Base-by-base conservation (phyloP, 2,888 invertebrate species). In the Hydriomena furcata region DNA sequence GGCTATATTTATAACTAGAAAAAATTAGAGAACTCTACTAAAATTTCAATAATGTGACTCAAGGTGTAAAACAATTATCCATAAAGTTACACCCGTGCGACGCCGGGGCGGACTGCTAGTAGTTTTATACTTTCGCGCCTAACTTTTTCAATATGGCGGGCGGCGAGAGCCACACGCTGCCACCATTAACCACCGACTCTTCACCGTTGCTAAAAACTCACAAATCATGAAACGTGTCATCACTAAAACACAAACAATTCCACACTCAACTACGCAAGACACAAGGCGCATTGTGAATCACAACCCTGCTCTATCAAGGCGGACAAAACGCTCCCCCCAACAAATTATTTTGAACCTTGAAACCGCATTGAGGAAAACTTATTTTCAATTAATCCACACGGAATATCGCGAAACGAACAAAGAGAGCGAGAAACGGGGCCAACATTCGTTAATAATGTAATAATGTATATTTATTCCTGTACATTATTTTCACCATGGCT, bases 371-470 rank as follows among this genome's bases (percentile, higher is more conserved):
- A 65, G 76, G 79, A 87, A 82, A 83, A 83, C 75, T 74, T 79
- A 81, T 80, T 85, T 87, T 88, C 81, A 78, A 76, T 81, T 81
- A 81, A 76, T 76, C 72, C 66, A 63, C 62, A 59, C 60, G 73
- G 75, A 75, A 84, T 82, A 84, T 82, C 80, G 82, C 79, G 84
- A 76, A 81, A 79, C 82, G 88, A 90, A 90, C 89, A 90, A 90
- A 90, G 90, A 89, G 89, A 89, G 82, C 83, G 82, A 78, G 84
- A 86, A 90, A 88, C 78, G 85, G 78, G 89, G 88, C 86, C 88
- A 89, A 85, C 88, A 87, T 89, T 89, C 84, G 89, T 88, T 90
- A 89, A 90, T 89, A 88, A 88, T 87, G 87, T 88, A 89, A n/a
- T n/a, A n/a, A 88, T 87, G 84, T 87, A 85, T 88, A 87, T 89